These are phyloP conservation scores for Hirundo rustica DNA, from an alignment of 2,797 vertebrate species.

Conservation along the genomic window DNA sequence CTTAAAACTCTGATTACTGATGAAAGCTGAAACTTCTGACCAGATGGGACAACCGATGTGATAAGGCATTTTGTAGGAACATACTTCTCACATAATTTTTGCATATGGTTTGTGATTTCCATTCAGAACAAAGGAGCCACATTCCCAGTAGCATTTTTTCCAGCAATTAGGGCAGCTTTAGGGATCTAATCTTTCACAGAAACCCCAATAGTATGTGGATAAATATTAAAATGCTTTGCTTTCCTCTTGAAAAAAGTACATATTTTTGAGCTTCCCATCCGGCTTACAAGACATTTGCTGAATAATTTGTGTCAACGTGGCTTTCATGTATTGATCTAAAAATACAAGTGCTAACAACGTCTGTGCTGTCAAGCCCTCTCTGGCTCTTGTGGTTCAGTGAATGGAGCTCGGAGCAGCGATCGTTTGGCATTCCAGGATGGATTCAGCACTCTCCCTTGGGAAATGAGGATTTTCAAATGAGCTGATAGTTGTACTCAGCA, in stretches of 20 bases:
- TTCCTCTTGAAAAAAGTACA: not conserved
- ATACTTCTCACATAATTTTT: not conserved
- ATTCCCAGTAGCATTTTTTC: not conserved
- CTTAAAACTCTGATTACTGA: not conserved
- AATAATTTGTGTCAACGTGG: constrained; percentile 66
- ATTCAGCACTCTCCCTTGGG: not conserved
- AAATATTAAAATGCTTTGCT: not conserved
- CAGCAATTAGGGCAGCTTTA: not conserved
- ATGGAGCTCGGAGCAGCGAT: not conserved
- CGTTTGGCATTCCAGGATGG: not conserved
- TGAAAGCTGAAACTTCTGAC: not conserved
- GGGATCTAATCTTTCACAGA: not conserved
- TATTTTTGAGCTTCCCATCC: constrained; percentile 59
- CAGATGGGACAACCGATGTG: not conserved
- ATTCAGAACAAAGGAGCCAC: not conserved
- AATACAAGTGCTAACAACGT: constrained; percentile 50
- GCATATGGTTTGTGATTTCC: not conserved
- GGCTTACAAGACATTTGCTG: constrained; percentile 45
- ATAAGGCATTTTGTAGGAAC: not conserved
- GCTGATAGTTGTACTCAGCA: not conserved
- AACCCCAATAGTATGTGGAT: not conserved
- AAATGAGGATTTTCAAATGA: constrained; percentile 25
- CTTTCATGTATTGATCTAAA: constrained; percentile 63
- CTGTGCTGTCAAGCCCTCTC: constrained; percentile 40
- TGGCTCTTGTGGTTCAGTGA: constrained; percentile 3